Percentiles rank a stretch among this genome's conserved stretches.
phyloP scores from a whole-genome alignment of 2,888 invertebrate species.

The Cordilura impudica region DNA sequence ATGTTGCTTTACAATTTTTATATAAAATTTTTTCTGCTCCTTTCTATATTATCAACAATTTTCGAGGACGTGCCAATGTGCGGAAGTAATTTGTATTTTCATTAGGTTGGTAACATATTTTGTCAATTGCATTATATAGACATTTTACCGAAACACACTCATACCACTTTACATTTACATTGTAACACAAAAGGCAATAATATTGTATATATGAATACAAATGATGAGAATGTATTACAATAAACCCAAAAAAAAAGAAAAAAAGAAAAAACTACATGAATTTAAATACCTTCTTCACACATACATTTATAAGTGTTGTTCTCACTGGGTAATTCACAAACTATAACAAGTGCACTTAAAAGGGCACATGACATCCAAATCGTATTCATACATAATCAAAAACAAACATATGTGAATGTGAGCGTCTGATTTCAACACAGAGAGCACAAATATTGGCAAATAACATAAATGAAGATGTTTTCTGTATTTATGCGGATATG shows the following conservation, averaged over 20 bases:
- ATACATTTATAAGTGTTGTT: constrained; percentile 3
- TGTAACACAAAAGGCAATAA: not conserved
- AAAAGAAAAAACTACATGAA: constrained; percentile 5
- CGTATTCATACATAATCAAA: not conserved
- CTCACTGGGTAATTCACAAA: constrained; percentile 48
- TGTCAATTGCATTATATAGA: constrained; percentile 61
- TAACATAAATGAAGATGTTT: constrained; percentile 57
- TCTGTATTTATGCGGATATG: constrained; percentile 68
- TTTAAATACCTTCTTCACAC: not conserved
- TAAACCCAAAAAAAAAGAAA: constrained; percentile 5
- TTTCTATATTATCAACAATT: constrained; percentile 31
- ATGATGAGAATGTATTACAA: constrained; percentile 43
- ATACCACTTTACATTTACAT: not conserved
- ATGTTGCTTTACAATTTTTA: not conserved
- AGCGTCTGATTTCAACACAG: not conserved
- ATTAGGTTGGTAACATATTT: constrained; percentile 71
- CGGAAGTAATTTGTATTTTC: constrained; percentile 76
- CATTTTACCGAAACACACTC: not conserved
- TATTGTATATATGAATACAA: constrained; percentile 36
- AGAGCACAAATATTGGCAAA: constrained; percentile 49
- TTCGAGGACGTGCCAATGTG: constrained; percentile 72
- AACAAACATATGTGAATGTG: constrained; percentile 3
- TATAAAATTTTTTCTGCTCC: not conserved
- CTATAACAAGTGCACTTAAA: constrained; percentile 58
- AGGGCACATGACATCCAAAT: constrained; percentile 34